phyloP scores from a whole-genome alignment of 2,113 vertebrate genomes.

The Oxyura jamaicensis region DNA sequence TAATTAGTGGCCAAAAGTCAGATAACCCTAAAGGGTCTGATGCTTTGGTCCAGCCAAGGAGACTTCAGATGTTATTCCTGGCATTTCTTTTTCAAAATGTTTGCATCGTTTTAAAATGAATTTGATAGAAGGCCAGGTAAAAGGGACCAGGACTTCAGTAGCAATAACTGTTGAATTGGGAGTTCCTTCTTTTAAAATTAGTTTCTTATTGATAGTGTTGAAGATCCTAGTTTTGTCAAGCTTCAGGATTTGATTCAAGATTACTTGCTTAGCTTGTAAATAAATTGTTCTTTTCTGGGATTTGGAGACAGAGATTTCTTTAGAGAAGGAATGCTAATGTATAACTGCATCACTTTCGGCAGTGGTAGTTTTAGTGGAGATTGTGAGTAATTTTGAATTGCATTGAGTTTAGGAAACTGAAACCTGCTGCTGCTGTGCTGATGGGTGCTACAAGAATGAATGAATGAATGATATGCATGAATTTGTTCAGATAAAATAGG shows the following conservation, averaged over 20 bases:
- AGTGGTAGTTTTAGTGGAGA: neutral
- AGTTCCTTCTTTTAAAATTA: slow-evolving; percentile 1
- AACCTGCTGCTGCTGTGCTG: slow-evolving; percentile 12
- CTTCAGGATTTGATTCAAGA: slow-evolving; percentile 24
- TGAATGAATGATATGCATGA: neutral
- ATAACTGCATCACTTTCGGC: neutral
- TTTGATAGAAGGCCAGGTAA: neutral
- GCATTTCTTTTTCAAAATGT: neutral
- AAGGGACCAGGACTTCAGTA: neutral
- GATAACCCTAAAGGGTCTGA: neutral
- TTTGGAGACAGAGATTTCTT: slow-evolving; percentile 1
- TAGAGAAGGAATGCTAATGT: slow-evolving; percentile 16
- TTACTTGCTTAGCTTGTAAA: slow-evolving; percentile 31
- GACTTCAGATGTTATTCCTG: neutral
- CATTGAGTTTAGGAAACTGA: slow-evolving; percentile 31
- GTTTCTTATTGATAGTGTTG: neutral
- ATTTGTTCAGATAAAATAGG: slow-evolving; percentile 28
- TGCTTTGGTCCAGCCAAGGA: neutral
- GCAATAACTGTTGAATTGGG: neutral
- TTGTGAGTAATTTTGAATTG: slow-evolving; percentile 14
- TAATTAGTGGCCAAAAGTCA: neutral
- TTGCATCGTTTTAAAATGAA: neutral
- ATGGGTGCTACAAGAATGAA: neutral
- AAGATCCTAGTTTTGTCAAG: neutral
- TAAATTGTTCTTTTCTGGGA: slow-evolving; percentile 26